Conservation (phyloP, 2,797 vertebrate genomes). For the Cyclopterus lumpus region DNA sequence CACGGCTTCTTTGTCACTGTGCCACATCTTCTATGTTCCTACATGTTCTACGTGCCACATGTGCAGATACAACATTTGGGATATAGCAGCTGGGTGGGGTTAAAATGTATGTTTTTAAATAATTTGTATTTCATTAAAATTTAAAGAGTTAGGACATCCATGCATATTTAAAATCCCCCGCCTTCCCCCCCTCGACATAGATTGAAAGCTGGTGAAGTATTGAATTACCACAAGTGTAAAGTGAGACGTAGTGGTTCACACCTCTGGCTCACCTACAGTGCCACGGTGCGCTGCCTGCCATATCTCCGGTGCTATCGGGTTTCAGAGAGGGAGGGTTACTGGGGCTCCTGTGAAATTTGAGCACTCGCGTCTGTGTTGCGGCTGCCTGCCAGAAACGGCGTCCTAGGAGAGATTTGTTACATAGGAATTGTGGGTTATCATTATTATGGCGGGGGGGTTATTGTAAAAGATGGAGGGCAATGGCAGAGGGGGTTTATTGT, state of each 20-base stretch:
- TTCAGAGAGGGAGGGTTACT: conserved; percentile 33
- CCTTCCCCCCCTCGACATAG: conserved; percentile 8
- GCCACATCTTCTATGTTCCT: neutral
- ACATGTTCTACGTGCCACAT: conserved; percentile 5
- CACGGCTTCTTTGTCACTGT: conserved; percentile 5
- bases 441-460: conserved; percentile 68
- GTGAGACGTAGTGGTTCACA: conserved; percentile 60
- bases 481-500: conserved; percentile 37
- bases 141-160: conserved; percentile 56
- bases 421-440: conserved; percentile 56
- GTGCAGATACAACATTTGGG: conserved; percentile 58
- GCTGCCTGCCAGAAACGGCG: conserved; percentile 57
- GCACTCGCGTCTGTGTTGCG: conserved; percentile 23
- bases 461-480: conserved; percentile 51
- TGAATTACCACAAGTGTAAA: conserved; percentile 55
- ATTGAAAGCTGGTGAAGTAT: conserved; percentile 61
- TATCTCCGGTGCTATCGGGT: conserved; percentile 38
- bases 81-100: conserved; percentile 36
- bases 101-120: conserved; percentile 69
- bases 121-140: conserved; percentile 78
- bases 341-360: conserved; percentile 61
- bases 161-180: conserved; percentile 60
- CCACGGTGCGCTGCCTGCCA: conserved; percentile 19
- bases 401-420: conserved; percentile 68
- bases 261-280: conserved; percentile 50